Conservation (phyloP, 1,140 invertebrate genomes). For the Pentalonia nigronervosa region DNA sequence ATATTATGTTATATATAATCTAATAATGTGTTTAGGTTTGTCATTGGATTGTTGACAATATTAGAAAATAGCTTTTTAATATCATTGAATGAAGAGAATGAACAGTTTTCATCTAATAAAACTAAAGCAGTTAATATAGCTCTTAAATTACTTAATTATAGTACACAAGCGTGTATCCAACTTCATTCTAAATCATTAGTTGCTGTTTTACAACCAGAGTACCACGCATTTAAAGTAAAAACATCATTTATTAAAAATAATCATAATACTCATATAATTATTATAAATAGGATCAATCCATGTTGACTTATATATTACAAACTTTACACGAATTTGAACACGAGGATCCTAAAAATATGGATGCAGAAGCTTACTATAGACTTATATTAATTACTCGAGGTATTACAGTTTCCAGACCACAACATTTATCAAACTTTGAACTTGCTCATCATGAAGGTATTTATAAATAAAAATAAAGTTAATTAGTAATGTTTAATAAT, state of each 20-base stretch:
- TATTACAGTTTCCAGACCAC: slow-evolving; percentile 83
- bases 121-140: slow-evolving; percentile 76
- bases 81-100: not conserved
- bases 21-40: slow-evolving; percentile 44
- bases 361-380: slow-evolving; percentile 90
- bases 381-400: slow-evolving; percentile 83
- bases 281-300: slow-evolving; percentile 74
- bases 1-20: not conserved
- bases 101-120: slow-evolving; percentile 38
- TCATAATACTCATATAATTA: not conserved
- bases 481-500: not conserved
- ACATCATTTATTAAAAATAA: slow-evolving; percentile 65
- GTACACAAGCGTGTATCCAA: slow-evolving; percentile 81
- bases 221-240: slow-evolving; percentile 81
- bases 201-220: slow-evolving; percentile 78
- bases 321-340: slow-evolving; percentile 72
- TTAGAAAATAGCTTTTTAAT: slow-evolving; percentile 41
- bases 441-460: slow-evolving; percentile 18
- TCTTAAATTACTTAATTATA: slow-evolving; percentile 81
- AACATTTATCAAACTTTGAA: slow-evolving; percentile 73
- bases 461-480: not conserved
- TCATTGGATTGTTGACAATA: slow-evolving; percentile 45
- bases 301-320: slow-evolving; percentile 79
- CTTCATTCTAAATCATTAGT: slow-evolving; percentile 80
- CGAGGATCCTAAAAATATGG: slow-evolving; percentile 72